Conservation (phyloP, 1,140 invertebrate genomes). For the Bombyx mandarina region DNA sequence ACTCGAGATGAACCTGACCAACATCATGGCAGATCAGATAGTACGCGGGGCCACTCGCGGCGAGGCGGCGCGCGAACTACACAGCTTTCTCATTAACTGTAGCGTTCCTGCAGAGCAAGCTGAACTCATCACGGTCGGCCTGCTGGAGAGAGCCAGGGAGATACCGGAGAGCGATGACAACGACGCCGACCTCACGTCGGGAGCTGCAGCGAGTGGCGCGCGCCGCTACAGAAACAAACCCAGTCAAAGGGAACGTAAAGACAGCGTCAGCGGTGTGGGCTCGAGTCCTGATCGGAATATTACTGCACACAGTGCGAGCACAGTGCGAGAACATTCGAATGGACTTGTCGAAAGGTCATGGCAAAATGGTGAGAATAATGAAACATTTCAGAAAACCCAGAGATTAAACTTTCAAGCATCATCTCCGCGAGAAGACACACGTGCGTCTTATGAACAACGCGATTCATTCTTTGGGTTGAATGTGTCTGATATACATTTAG, state of each 20-base stretch:
- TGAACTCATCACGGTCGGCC: not conserved
- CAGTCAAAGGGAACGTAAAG: not conserved
- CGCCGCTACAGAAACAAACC: not conserved
- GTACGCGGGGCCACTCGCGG: not conserved
- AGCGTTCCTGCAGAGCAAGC: not conserved
- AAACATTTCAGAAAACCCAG: conserved; percentile 1
- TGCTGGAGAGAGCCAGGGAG: conserved; percentile 3
- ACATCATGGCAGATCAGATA: conserved; percentile 5
- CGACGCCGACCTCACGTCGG: not conserved
- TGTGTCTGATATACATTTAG: conserved; percentile 1
- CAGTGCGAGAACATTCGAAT: not conserved
- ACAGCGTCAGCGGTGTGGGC: not conserved
- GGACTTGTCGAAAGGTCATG: not conserved
- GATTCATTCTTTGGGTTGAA: not conserved
- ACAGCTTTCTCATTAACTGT: not conserved
- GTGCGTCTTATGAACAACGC: not conserved
- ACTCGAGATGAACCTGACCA: conserved; percentile 1
- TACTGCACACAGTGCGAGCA: not conserved
- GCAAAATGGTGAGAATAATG: not conserved
- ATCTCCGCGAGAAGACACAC: conserved; percentile 3
- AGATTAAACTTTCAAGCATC: not conserved
- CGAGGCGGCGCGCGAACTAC: not conserved
- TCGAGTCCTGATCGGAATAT: not conserved
- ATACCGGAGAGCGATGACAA: not conserved
- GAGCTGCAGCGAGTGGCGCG: not conserved